These are phyloP conservation scores for Cephonodes hylas DNA, from an alignment of 2,888 invertebrate species.

Conservation along the genomic window DNA sequence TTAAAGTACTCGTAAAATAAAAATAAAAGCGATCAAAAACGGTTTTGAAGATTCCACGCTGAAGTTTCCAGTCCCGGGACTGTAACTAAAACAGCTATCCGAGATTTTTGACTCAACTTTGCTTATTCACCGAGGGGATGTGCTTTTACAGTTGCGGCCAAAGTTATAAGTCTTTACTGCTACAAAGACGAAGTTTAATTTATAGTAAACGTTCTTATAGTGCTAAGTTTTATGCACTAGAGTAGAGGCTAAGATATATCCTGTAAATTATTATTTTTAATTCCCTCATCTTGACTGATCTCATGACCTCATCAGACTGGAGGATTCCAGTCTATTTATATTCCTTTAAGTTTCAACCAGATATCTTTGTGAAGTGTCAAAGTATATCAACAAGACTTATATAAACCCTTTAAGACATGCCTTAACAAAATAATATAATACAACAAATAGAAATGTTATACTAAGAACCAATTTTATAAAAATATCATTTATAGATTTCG, in stretches of 20 bases:
- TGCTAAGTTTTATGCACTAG: not conserved
- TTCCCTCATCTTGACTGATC: too few species aligned
- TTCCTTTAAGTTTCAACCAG: too few species aligned
- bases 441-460: not conserved
- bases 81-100: constrained; percentile 14
- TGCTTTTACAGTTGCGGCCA: constrained; percentile 1
- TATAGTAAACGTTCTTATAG: not conserved
- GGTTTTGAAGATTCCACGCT: constrained; percentile 15
- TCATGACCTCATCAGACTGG: too few species aligned
- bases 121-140: constrained; percentile 8
- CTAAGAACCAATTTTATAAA: not conserved
- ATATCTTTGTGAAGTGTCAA: too few species aligned
- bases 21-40: constrained; percentile 42
- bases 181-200: not conserved
- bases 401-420: too few species aligned
- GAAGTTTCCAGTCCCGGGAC: constrained; percentile 16
- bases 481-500: not conserved
- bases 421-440: not conserved
- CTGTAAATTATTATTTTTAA: not conserved
- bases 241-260: not conserved
- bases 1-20: constrained; percentile 42
- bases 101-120: constrained; percentile 16
- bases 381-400: too few species aligned
- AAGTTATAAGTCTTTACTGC: constrained; percentile 9
- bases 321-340: too few species aligned